phyloP scores from a whole-genome alignment of 2,113 vertebrate species.

The Rhegmatorhina hoffmannsi region DNA sequence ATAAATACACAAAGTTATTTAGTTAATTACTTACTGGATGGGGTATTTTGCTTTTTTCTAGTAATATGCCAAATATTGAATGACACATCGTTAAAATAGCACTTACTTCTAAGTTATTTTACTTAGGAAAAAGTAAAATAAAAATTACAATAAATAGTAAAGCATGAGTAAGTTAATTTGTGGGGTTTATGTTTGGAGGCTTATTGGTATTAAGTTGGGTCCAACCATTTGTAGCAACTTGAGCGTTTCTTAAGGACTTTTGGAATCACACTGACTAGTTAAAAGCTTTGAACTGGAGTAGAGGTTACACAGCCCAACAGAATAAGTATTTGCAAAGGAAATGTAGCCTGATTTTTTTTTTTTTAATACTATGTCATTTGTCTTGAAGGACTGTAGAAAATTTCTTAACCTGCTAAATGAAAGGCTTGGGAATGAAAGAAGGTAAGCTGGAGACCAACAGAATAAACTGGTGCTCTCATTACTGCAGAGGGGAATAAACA shows the following conservation, averaged over 20 bases:
- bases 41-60: rapidly evolving
- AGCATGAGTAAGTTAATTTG: neutral
- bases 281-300: neutral
- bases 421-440: slow-evolving; percentile 74
- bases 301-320: neutral
- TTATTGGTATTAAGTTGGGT: neutral
- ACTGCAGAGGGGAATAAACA: neutral
- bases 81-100: neutral
- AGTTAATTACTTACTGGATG: neutral
- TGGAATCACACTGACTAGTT: neutral
- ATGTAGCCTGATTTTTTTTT: neutral
- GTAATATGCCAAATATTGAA: neutral
- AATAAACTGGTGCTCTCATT: neutral
- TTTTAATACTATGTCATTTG: slow-evolving; percentile 22
- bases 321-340: neutral
- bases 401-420: slow-evolving; percentile 85
- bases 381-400: slow-evolving; percentile 81
- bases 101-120: neutral
- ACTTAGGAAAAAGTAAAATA: neutral
- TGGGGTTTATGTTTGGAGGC: neutral
- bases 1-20: neutral
- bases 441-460: slow-evolving; percentile 60
- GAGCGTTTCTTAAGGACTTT: neutral
- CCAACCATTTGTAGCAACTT: neutral
- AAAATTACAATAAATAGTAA: neutral